These are phyloP conservation scores for Drosophila gunungcola DNA, from an alignment of 1,140 invertebrate genomes.

Conservation along the genomic window DNA sequence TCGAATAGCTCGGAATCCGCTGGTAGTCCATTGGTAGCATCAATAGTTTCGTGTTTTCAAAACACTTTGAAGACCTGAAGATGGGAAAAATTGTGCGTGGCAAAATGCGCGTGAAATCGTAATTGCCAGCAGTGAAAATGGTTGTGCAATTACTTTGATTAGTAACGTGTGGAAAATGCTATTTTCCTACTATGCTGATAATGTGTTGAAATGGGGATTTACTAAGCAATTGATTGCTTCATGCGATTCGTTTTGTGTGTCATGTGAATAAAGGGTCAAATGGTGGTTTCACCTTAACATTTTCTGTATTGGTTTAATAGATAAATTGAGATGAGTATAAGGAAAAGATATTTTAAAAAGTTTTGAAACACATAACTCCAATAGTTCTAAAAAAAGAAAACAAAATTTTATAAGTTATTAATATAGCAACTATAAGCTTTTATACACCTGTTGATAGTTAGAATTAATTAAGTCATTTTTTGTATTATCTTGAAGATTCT, in stretches of 20 bases:
- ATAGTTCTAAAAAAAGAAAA: no score
- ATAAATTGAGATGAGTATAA: neutral
- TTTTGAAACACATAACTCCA: no score
- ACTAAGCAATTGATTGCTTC: slow-evolving; percentile 49
- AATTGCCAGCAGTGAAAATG: slow-evolving; percentile 51
- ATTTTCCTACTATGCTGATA: slow-evolving; percentile 50
- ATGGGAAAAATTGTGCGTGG: slow-evolving; percentile 43
- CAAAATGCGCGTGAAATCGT: slow-evolving; percentile 63
- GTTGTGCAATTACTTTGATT: slow-evolving; percentile 63
- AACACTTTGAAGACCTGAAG: slow-evolving; percentile 7
- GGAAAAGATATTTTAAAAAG: no score
- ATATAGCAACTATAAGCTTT: no score
- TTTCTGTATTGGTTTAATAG: neutral
- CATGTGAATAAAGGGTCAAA: slow-evolving; percentile 21
- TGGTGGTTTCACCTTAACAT: neutral
- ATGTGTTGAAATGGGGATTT: slow-evolving; percentile 62
- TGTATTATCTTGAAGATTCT: neutral
- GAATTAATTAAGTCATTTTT: no score
- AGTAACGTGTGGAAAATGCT: slow-evolving; percentile 40
- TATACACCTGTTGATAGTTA: no score
- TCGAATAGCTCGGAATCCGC: slow-evolving; percentile 25
- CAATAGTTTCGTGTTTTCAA: slow-evolving; percentile 29
- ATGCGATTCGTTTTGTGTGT: slow-evolving; percentile 29
- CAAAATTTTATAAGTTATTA: neutral
- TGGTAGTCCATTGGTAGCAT: slow-evolving; percentile 25